Evolutionary conservation across 2,888 invertebrate genomes (phyloP).

Genomic region (Epirrhoe alternata): DNA sequence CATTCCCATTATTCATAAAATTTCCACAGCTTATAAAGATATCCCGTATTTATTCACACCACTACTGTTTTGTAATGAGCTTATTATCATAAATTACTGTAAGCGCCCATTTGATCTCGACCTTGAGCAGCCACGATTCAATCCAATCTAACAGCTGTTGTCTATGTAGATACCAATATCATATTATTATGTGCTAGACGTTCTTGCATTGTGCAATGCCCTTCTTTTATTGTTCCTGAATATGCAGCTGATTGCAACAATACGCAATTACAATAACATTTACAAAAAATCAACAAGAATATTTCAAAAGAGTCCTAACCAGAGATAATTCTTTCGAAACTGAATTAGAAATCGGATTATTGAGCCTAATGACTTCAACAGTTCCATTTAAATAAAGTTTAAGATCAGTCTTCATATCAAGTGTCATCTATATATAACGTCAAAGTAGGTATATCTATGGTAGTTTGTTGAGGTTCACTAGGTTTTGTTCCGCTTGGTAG

Average conservation of each 20-base stretch:
- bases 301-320: neutral
- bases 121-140: slow-evolving; percentile 59
- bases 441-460: too few species aligned
- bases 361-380: too few species aligned
- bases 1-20: neutral
- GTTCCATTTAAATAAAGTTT: too few species aligned
- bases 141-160: slow-evolving; percentile 30
- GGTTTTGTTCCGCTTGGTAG: slow-evolving; percentile 52
- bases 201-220: slow-evolving; percentile 17
- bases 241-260: neutral
- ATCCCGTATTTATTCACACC: neutral
- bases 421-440: neutral
- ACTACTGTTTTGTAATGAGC: slow-evolving; percentile 2
- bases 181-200: slow-evolving; percentile 17
- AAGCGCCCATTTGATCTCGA: slow-evolving; percentile 54
- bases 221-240: slow-evolving; percentile 16
- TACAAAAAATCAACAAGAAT: neutral
- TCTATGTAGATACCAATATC: neutral
- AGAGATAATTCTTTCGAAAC: neutral
- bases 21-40: neutral
- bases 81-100: slow-evolving; percentile 20
- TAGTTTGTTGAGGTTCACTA: slow-evolving; percentile 13
- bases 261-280: neutral
- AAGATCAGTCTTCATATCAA: too few species aligned
- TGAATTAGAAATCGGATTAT: neutral